Conservation (phyloP, 2,113 vertebrate species). For the Danionella cerebrum region DNA sequence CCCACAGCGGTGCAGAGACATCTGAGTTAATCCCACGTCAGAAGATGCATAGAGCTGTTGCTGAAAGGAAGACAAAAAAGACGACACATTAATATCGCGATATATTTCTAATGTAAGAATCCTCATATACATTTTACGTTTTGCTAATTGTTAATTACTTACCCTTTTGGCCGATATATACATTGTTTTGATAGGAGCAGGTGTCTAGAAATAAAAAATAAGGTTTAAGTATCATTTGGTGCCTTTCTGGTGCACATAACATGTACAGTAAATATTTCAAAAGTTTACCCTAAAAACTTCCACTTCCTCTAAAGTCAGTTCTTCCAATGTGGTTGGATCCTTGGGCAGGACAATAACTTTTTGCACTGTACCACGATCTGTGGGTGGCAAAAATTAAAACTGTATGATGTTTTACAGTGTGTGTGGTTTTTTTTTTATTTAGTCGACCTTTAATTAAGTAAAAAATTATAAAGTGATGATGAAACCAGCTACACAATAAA, state of each 20-base stretch:
- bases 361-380: conserved; percentile 75
- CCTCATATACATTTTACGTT: background rate
- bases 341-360: conserved; percentile 76
- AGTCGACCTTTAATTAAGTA: too few relatives aligned
- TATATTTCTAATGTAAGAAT: too few relatives aligned
- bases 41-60: conserved; percentile 81
- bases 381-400: background rate
- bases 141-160: conserved; percentile 39
- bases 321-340: conserved; percentile 66
- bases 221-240: too few relatives aligned
- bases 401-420: too few relatives aligned
- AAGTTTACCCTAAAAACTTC: conserved; percentile 71
- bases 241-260: too few relatives aligned
- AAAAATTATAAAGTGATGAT: too few relatives aligned
- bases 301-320: conserved; percentile 76
- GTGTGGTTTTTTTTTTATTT: too few relatives aligned
- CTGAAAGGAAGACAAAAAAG: conserved; percentile 45
- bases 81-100: background rate
- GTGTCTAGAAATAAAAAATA: conserved; percentile 51
- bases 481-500: too few relatives aligned
- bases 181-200: conserved; percentile 71
- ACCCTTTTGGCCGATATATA: conserved; percentile 78
- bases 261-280: background rate
- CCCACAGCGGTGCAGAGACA: conserved; percentile 72
- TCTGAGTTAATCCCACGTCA: conserved; percentile 71